These are phyloP conservation scores for Coreoperca whiteheadi DNA, from an alignment of 2,113 vertebrate species.

Conservation along the genomic window DNA sequence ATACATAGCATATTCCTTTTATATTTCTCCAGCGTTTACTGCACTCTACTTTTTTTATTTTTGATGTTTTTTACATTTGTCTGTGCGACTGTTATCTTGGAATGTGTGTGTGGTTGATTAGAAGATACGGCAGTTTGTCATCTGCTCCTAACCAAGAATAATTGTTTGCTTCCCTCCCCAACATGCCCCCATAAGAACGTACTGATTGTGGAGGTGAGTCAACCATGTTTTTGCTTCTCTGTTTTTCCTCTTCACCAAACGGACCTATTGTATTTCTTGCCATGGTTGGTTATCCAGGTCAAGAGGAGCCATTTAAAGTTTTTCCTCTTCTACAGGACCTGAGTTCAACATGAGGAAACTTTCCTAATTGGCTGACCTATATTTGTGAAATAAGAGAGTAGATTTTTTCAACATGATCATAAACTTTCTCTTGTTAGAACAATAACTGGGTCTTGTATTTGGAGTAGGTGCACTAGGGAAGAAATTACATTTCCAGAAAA, in stretches of 20 bases:
- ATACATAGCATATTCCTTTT: conserved; percentile 28
- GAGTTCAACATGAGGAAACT: conserved; percentile 39
- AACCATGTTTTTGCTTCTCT: conserved; percentile 33
- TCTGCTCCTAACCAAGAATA: conserved; percentile 41
- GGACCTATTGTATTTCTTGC: conserved; percentile 29
- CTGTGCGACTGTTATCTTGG: conserved; percentile 4
- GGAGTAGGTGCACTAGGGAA: not conserved
- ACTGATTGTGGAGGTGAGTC: conserved; percentile 95
- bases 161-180: conserved; percentile 40
- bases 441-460: not conserved
- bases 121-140: conserved; percentile 12
- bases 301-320: conserved; percentile 49
- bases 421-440: conserved; percentile 20
- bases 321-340: conserved; percentile 5
- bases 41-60: not conserved
- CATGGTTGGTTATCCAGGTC: conserved; percentile 51
- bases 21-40: conserved; percentile 34
- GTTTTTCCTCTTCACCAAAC: conserved; percentile 28
- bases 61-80: not conserved
- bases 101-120: conserved; percentile 12
- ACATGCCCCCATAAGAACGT: conserved; percentile 88
- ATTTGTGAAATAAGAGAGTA: conserved; percentile 42
- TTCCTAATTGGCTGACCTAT: conserved; percentile 62
- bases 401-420: conserved; percentile 8
- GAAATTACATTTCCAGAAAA: conserved; percentile 24